These are phyloP conservation scores for Hirundichthys speculiger DNA, from an alignment of 2,113 vertebrate genomes.

Conservation along the genomic window DNA sequence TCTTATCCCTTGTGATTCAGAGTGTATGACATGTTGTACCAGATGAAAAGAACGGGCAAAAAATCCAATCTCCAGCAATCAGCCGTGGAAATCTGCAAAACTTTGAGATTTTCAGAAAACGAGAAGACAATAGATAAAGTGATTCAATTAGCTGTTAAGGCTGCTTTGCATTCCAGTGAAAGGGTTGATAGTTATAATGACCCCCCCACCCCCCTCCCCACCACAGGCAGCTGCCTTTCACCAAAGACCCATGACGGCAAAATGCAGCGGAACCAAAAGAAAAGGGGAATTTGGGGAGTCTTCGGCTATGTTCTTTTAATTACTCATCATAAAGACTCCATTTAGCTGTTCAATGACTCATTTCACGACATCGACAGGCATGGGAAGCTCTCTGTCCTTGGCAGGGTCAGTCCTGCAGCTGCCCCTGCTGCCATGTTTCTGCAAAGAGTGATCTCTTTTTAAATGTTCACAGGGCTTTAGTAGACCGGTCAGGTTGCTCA, in stretches of 20 bases:
- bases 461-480: constrained; percentile 13
- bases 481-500: constrained; percentile 40
- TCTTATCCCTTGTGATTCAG: constrained; percentile 54
- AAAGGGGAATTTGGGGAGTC: constrained; percentile 71
- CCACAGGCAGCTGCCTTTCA: constrained; percentile 78
- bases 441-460: constrained; percentile 42
- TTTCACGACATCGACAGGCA: constrained; percentile 78
- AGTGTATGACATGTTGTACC: constrained; percentile 56
- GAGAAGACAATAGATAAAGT: constrained; percentile 72
- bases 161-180: constrained; percentile 78
- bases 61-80: constrained; percentile 69
- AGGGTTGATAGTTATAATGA: constrained; percentile 76
- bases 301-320: constrained; percentile 83
- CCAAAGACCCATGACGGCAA: constrained; percentile 71
- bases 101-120: constrained; percentile 70
- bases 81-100: constrained; percentile 70
- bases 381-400: constrained; percentile 83
- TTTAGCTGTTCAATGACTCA: constrained; percentile 85
- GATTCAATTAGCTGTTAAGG: constrained; percentile 75
- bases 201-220: too few relatives aligned
- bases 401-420: constrained; percentile 82
- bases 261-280: constrained; percentile 67
- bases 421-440: constrained; percentile 69
- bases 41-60: constrained; percentile 55
- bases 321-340: constrained; percentile 86